A percentile compares a stretch with the other conserved stretches of the same genome.
Conservation (phyloP, 2,113 vertebrate genomes). For the Lethenteron camtschaticum region DNA sequence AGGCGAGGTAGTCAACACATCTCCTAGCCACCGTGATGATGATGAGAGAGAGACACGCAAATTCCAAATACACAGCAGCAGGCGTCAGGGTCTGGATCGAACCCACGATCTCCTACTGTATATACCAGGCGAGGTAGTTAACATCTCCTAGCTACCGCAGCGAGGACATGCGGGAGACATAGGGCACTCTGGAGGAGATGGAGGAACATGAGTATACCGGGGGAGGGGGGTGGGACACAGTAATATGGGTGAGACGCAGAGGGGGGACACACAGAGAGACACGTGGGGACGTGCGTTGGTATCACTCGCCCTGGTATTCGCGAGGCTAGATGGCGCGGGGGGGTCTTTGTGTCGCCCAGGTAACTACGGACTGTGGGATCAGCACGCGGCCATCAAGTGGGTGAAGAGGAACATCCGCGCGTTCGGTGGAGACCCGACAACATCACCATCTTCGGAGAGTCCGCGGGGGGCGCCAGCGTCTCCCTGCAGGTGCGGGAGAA, state of each 20-base stretch:
- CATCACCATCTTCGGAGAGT: conserved; percentile 78
- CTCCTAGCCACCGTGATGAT: too few relatives aligned
- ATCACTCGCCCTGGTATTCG: too few relatives aligned
- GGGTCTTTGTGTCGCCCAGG: conserved; percentile 21
- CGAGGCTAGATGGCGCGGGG: too few relatives aligned
- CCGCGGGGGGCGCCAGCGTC: conserved; percentile 45
- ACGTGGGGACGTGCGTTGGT: background rate
- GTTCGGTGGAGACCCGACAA: conserved; percentile 63
- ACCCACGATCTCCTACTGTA: too few relatives aligned
- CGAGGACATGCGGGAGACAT: background rate
- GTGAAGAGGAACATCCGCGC: conserved; percentile 68
- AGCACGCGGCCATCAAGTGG: conserved; percentile 77
- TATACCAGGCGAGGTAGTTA: too few relatives aligned
- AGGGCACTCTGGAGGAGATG: background rate
- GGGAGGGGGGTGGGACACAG: background rate
- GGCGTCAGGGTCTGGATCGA: too few relatives aligned
- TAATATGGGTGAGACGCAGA: background rate
- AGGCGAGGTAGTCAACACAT: too few relatives aligned
- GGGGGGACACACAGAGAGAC: background rate
- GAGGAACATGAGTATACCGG: background rate
- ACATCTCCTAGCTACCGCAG: too few relatives aligned
- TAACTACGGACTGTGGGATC: conserved; percentile 74
- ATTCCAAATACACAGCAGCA: too few relatives aligned
- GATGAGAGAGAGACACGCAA: too few relatives aligned
- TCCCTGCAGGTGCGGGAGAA: conserved; percentile 45